A percentile compares a stretch with the other conserved stretches of the same genome.
These are phyloP conservation scores for Scaptomyza polygonia DNA, from an alignment of 2,888 invertebrate species.

Conservation along the genomic window DNA sequence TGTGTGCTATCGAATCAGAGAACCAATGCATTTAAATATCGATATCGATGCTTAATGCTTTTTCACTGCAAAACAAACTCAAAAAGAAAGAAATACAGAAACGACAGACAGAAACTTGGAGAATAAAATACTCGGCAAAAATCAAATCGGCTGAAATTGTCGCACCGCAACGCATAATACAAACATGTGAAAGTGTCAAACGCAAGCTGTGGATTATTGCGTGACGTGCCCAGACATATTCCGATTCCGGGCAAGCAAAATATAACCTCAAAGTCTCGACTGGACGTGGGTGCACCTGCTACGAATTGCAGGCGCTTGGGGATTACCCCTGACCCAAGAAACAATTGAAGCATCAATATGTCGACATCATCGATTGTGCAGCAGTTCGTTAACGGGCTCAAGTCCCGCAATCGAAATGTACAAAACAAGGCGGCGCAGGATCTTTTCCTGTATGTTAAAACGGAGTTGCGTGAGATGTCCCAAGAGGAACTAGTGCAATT, in stretches of 20 bases:
- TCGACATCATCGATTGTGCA: slow-evolving; percentile 87
- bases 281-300: slow-evolving; percentile 72
- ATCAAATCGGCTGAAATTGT: slow-evolving; percentile 10
- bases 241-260: slow-evolving; percentile 53
- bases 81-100: no score
- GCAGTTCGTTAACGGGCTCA: slow-evolving; percentile 93
- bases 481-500: slow-evolving; percentile 95
- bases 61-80: no score
- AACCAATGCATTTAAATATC: slow-evolving; percentile 14
- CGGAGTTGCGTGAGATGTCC: slow-evolving; percentile 94
- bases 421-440: slow-evolving; percentile 95
- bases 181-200: slow-evolving; percentile 53
- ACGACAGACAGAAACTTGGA: slow-evolving; percentile 35
- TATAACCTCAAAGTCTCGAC: slow-evolving; percentile 69
- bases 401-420: slow-evolving; percentile 93
- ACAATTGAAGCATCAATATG: slow-evolving; percentile 56
- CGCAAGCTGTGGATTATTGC: slow-evolving; percentile 36
- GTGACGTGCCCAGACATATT: slow-evolving; percentile 37
- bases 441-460: slow-evolving; percentile 94
- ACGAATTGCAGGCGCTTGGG: slow-evolving; percentile 26
- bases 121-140: slow-evolving; percentile 7
- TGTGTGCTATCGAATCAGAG: slow-evolving; percentile 4
- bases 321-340: slow-evolving; percentile 26
- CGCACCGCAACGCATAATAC: slow-evolving; percentile 12
- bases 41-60: no score